Percentiles rank a stretch among this genome's conserved stretches.
Conservation (phyloP, 2,888 invertebrate genomes). For the Megaustenia siamemsis region DNA sequence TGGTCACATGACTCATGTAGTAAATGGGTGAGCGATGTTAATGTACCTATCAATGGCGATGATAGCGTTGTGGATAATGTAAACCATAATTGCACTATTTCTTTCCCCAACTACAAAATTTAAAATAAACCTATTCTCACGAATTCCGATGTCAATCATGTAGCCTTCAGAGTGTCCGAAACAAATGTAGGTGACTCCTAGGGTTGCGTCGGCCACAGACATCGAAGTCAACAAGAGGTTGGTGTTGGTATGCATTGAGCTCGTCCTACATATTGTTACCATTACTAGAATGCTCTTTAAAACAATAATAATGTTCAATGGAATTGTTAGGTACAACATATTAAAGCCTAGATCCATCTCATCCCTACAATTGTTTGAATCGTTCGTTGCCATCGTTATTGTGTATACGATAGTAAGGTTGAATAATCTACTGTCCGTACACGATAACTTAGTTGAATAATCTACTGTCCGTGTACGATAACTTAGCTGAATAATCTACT, state of each 20-base stretch:
- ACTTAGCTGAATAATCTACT: too few relatives aligned
- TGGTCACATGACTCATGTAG: neutral
- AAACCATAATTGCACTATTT: neutral
- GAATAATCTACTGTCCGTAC: too few relatives aligned
- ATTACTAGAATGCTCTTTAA: neutral
- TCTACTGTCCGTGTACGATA: too few relatives aligned
- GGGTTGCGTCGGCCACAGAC: neutral
- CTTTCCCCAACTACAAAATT: neutral
- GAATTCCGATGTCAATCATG: neutral
- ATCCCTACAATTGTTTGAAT: neutral
- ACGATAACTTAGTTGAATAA: too few relatives aligned
- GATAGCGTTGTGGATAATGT: neutral
- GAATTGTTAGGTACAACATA: neutral
- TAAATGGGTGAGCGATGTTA: constrained; percentile 16
- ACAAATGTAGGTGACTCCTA: neutral
- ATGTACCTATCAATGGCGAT: constrained; percentile 22
- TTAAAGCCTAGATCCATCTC: neutral
- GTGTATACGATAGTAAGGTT: too few relatives aligned
- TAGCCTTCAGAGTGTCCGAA: neutral
- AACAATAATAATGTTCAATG: constrained; percentile 1
- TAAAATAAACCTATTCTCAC: neutral
- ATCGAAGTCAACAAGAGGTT: neutral
- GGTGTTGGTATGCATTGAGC: constrained; percentile 9
- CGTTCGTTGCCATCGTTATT: constrained; percentile 2
- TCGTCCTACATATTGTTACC: neutral